Conservation (phyloP, 2,797 vertebrate genomes). For the Muscicapa comitata region DNA sequence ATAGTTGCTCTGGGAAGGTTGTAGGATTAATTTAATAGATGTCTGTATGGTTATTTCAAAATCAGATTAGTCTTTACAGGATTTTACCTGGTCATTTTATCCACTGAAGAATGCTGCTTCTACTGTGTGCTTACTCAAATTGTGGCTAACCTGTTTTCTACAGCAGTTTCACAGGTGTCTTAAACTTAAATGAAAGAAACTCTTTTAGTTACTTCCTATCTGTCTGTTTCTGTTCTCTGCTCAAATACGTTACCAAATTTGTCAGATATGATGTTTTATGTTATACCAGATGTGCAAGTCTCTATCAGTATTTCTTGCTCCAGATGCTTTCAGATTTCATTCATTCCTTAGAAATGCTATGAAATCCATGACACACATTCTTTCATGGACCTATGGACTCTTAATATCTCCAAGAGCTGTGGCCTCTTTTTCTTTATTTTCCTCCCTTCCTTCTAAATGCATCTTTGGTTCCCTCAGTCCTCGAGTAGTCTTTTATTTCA, state of each 20-base stretch:
- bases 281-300: background rate
- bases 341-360: background rate
- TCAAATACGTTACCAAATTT: background rate
- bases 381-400: background rate
- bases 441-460: background rate
- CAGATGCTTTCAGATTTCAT: background rate
- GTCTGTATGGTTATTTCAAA: background rate
- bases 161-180: background rate
- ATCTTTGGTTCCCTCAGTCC: background rate
- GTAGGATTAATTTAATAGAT: background rate
- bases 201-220: background rate
- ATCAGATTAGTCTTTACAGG: background rate
- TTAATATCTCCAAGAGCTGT: background rate
- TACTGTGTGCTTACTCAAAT: background rate
- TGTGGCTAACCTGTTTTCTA: background rate
- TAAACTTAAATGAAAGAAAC: background rate
- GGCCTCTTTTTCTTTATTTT: background rate
- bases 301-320: background rate
- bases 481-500: background rate
- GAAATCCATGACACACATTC: background rate
- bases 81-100: background rate
- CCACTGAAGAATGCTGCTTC: background rate
- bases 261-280: background rate
- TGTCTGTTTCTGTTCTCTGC: background rate
- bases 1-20: background rate